Evolutionary conservation across 2,888 invertebrate species (phyloP).

Genomic region (Aromia moschata): DNA sequence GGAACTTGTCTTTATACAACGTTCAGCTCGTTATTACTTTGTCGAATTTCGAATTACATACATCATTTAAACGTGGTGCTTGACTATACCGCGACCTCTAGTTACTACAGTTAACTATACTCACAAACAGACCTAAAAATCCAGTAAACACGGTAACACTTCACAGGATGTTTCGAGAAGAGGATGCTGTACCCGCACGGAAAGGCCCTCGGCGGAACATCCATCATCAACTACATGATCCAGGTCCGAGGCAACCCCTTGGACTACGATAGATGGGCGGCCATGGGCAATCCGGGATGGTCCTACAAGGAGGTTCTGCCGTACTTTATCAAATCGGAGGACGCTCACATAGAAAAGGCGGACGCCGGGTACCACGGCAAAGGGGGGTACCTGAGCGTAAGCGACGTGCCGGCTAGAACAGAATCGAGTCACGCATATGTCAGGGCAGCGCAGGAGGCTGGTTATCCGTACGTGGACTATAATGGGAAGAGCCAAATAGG

Average conservation of each 20-base stretch:
- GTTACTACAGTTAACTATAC: too few species aligned
- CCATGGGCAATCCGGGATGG: conserved; percentile 68
- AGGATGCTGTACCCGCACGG: conserved; percentile 66
- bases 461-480: conserved; percentile 75
- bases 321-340: conserved; percentile 60
- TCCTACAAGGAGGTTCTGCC: conserved; percentile 62
- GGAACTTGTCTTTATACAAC: too few species aligned
- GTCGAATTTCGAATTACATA: too few species aligned
- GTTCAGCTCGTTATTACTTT: too few species aligned
- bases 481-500: conserved; percentile 72
- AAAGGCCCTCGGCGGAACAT: conserved; percentile 67
- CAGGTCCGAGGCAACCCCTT: conserved; percentile 69
- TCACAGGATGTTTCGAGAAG: conserved; percentile 57
- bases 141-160: too few species aligned
- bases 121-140: too few species aligned
- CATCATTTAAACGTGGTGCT: too few species aligned
- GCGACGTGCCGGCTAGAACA: conserved; percentile 61
- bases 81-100: too few species aligned
- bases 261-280: conserved; percentile 77
- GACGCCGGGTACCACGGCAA: conserved; percentile 58
- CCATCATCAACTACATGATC: conserved; percentile 65
- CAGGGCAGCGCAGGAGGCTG: conserved; percentile 71
- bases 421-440: conserved; percentile 67
- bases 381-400: conserved; percentile 59
- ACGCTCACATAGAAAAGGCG: conserved; percentile 49